Conservation (phyloP, 2,888 invertebrate genomes). For the Scrobipalpa atriplicella region DNA sequence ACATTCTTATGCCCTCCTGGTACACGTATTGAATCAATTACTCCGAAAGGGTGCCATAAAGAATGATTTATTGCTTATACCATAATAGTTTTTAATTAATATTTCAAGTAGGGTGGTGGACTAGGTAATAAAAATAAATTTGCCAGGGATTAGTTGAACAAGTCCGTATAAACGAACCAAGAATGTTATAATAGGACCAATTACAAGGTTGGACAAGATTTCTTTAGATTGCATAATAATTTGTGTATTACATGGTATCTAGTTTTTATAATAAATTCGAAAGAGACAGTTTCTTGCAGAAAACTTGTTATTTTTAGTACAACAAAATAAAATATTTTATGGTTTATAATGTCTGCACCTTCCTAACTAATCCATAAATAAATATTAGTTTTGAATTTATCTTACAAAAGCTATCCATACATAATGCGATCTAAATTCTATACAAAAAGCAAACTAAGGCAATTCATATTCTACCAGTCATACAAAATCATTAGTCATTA, state of each 20-base stretch:
- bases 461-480: constrained; percentile 6
- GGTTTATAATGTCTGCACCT: too few relatives aligned
- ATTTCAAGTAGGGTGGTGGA: constrained; percentile 54
- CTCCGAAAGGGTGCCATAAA: constrained; percentile 66
- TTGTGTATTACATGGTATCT: too few relatives aligned
- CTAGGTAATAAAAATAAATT: constrained; percentile 14
- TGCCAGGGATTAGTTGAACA: not conserved
- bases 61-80: constrained; percentile 66
- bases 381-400: not conserved
- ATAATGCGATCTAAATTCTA: not conserved
- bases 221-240: too few relatives aligned
- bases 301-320: too few relatives aligned
- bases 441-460: constrained; percentile 2
- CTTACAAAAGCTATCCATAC: not conserved
- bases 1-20: constrained; percentile 60
- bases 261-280: too few relatives aligned
- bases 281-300: too few relatives aligned
- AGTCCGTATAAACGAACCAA: not conserved
- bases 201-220: not conserved
- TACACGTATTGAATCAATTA: constrained; percentile 65
- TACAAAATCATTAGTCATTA: constrained; percentile 13
- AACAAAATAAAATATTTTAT: too few relatives aligned
- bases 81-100: constrained; percentile 76
- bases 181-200: not conserved
- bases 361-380: too few relatives aligned